Percentiles rank a stretch among this genome's conserved stretches.
These are phyloP conservation scores for Drosophila mettleri DNA, from an alignment of 2,888 invertebrate genomes.

Conservation along the genomic window DNA sequence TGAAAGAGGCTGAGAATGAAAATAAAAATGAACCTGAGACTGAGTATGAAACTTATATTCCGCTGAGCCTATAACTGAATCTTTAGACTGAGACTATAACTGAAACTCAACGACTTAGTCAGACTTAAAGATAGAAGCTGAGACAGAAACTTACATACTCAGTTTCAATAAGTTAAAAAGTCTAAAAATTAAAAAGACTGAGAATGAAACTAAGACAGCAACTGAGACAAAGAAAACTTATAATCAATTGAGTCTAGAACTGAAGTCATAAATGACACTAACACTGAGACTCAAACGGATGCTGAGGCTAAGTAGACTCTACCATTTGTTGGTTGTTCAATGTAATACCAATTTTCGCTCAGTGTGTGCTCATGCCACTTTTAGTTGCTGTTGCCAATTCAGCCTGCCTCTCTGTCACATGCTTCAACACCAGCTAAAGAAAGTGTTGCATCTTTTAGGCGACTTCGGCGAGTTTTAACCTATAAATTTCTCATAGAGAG, in stretches of 20 bases:
- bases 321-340: too few relatives aligned
- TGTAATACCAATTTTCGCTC: background rate
- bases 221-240: too few relatives aligned
- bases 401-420: constrained; percentile 17
- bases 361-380: constrained; percentile 45
- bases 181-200: too few relatives aligned
- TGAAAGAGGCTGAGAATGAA: background rate
- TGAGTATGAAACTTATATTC: background rate
- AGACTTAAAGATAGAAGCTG: too few relatives aligned
- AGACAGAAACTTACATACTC: background rate
- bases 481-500: constrained; percentile 60
- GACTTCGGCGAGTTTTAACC: constrained; percentile 33
- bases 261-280: background rate
- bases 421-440: constrained; percentile 54
- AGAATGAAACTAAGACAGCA: background rate
- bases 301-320: too few relatives aligned
- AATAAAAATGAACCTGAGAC: background rate
- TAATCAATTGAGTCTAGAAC: background rate
- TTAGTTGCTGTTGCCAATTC: constrained; percentile 13
- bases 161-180: too few relatives aligned
- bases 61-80: background rate
- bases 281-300: too few relatives aligned
- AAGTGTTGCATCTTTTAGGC: constrained; percentile 67
- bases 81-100: background rate
- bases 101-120: too few relatives aligned